Evolutionary conservation across 2,797 vertebrate genomes (phyloP).

Genomic region (Balearica regulorum): DNA sequence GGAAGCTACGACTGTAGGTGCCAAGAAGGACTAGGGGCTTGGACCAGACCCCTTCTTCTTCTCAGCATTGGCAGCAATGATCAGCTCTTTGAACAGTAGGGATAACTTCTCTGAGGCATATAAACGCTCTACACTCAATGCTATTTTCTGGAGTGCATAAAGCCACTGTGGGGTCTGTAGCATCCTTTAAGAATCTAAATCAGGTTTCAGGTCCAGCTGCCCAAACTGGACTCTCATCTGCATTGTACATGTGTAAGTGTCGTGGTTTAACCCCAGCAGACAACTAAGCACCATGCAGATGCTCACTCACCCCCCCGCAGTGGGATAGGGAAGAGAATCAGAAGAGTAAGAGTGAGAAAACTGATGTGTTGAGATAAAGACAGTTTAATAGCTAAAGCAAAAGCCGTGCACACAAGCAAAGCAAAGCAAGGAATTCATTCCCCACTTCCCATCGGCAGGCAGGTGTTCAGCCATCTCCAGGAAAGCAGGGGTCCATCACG

Average conservation of each 20-base stretch:
- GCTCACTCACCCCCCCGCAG: too few relatives aligned
- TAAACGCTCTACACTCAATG: background rate
- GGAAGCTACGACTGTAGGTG: background rate
- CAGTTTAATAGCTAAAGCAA: too few relatives aligned
- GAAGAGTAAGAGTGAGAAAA: too few relatives aligned
- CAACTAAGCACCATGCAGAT: too few relatives aligned
- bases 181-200: background rate
- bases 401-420: too few relatives aligned
- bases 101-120: background rate
- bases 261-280: too few relatives aligned
- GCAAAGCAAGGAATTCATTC: too few relatives aligned
- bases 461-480: too few relatives aligned
- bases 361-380: too few relatives aligned
- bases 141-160: background rate
- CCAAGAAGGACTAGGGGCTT: background rate
- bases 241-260: background rate
- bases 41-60: background rate
- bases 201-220: background rate
- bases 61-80: background rate
- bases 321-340: too few relatives aligned
- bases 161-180: background rate
- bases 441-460: too few relatives aligned
- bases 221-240: background rate
- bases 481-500: too few relatives aligned
- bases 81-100: background rate